These are phyloP conservation scores for Trilocha varians DNA, from an alignment of 2,888 invertebrate species.

Conservation along the genomic window DNA sequence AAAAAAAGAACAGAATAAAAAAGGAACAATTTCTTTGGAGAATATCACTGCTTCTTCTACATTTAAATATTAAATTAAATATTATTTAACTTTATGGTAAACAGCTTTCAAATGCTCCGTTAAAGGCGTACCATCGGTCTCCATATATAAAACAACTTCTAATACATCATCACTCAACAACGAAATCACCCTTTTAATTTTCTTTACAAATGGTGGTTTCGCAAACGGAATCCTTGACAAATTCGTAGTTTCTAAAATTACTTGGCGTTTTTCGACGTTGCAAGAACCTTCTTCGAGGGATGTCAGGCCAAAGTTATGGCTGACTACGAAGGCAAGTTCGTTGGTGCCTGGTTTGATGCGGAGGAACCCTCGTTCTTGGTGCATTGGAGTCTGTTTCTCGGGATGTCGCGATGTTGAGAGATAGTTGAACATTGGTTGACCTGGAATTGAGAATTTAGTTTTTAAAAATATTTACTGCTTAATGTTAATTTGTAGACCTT, in stretches of 20 bases:
- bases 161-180: conserved; percentile 38
- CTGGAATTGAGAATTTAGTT: conserved; percentile 29
- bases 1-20: no score
- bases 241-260: conserved; percentile 55
- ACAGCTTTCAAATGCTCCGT: conserved; percentile 69
- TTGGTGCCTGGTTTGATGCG: conserved; percentile 70
- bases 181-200: conserved; percentile 51
- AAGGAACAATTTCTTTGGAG: no score
- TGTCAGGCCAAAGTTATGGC: conserved; percentile 76
- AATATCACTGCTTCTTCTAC: no score
- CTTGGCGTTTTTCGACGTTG: conserved; percentile 54
- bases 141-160: conserved; percentile 66
- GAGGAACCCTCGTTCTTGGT: conserved; percentile 76
- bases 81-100: conserved; percentile 43
- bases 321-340: conserved; percentile 66
- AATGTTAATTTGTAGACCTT: no score
- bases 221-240: conserved; percentile 66
- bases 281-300: conserved; percentile 72
- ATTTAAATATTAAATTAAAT: background rate
- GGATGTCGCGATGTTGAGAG: conserved; percentile 66
- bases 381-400: conserved; percentile 70
- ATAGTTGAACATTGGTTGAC: conserved; percentile 76
- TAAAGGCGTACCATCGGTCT: conserved; percentile 66
- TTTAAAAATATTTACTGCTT: no score
- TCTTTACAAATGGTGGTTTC: conserved; percentile 65